These are phyloP conservation scores for Botia almorhae DNA, from an alignment of 2,797 vertebrate genomes.

Conservation along the genomic window DNA sequence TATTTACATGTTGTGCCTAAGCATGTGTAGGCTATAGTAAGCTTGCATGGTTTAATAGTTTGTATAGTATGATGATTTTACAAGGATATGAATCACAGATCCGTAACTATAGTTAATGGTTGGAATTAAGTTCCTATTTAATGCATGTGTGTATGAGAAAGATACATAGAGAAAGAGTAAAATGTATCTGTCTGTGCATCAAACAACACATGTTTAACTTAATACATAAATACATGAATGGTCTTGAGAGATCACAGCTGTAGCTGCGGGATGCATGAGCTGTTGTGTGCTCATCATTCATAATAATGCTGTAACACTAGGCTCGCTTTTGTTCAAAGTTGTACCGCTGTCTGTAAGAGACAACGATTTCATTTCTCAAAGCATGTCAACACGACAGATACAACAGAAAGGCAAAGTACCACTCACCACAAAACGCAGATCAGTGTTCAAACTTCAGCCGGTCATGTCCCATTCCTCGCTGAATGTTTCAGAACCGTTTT, in stretches of 20 bases:
- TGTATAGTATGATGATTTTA: too few species aligned
- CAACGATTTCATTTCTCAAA: background rate
- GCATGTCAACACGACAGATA: background rate
- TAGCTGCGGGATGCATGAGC: conserved; percentile 18
- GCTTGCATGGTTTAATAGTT: too few species aligned
- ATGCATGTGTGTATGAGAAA: conserved; percentile 16
- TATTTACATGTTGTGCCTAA: conserved; percentile 40
- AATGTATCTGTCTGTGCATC: background rate
- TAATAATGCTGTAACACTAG: conserved; percentile 43
- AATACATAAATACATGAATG: conserved; percentile 33
- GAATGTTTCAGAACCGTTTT: conserved; percentile 53
- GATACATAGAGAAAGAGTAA: background rate
- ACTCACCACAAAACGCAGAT: conserved; percentile 75
- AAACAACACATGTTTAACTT: conserved; percentile 27
- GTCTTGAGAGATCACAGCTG: conserved; percentile 37
- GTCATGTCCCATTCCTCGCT: conserved; percentile 69
- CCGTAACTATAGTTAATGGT: too few species aligned
- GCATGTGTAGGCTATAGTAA: conserved; percentile 31
- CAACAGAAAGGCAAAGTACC: background rate
- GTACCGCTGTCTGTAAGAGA: background rate
- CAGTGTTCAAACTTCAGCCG: conserved; percentile 71
- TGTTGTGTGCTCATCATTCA: conserved; percentile 28
- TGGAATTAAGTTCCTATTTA: background rate
- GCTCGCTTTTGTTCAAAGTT: conserved; percentile 25
- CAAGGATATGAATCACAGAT: too few species aligned